phyloP scores from a whole-genome alignment of 2,888 invertebrate genomes.

The Mycalesis mineus region DNA sequence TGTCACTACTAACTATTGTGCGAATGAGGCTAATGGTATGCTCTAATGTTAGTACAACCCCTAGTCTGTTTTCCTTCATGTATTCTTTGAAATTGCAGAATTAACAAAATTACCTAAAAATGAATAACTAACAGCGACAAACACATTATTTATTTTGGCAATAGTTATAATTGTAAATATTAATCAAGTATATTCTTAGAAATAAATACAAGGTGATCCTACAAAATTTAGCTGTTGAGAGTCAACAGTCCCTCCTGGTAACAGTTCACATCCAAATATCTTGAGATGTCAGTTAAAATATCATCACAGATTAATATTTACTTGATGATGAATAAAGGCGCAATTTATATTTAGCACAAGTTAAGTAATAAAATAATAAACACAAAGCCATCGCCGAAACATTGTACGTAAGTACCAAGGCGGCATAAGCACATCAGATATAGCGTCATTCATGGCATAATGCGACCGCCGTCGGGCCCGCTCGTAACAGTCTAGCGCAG shows the following conservation, averaged over 20 bases:
- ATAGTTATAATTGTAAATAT: too few relatives aligned
- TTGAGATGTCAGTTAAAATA: too few relatives aligned
- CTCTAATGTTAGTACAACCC: slow-evolving; percentile 28
- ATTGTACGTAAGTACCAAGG: slow-evolving; percentile 65
- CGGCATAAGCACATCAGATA: slow-evolving; percentile 67
- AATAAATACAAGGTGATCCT: too few relatives aligned
- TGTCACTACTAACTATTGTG: slow-evolving; percentile 17
- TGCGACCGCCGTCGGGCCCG: slow-evolving; percentile 62
- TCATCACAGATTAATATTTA: too few relatives aligned
- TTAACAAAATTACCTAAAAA: background rate
- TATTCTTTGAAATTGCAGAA: slow-evolving; percentile 11
- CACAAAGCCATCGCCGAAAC: slow-evolving; percentile 54
- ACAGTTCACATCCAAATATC: too few relatives aligned
- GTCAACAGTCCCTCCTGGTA: too few relatives aligned
- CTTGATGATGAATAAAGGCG: too few relatives aligned
- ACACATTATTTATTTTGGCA: too few relatives aligned
- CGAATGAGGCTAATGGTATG: slow-evolving; percentile 27
- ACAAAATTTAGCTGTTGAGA: too few relatives aligned
- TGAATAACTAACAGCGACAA: too few relatives aligned
- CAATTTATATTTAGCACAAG: background rate
- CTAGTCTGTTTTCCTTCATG: slow-evolving; percentile 21
- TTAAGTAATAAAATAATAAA: slow-evolving; percentile 52
- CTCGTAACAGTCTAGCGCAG: slow-evolving; percentile 75
- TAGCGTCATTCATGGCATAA: slow-evolving; percentile 52
- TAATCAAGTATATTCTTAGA: too few relatives aligned